Conservation (phyloP, 2,113 vertebrate genomes). For the Anguilla japonica region DNA sequence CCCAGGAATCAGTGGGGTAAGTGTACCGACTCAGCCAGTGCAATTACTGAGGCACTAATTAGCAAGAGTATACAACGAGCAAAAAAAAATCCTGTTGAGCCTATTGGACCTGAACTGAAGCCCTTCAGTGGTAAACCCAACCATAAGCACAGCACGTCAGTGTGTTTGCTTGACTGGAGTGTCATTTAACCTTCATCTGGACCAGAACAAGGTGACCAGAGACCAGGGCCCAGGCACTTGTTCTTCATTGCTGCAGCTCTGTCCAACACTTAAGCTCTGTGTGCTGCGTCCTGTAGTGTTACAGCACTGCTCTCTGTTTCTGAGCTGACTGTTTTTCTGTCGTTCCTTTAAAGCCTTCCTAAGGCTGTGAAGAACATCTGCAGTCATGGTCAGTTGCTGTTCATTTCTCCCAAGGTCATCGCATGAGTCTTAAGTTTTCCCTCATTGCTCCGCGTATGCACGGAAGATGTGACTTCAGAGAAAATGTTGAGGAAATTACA, state of each 20-base stretch:
- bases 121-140: background rate
- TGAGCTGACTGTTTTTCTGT: slow-evolving; percentile 61
- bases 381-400: slow-evolving; percentile 90
- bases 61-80: background rate
- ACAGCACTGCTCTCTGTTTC: slow-evolving; percentile 26
- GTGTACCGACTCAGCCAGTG: slow-evolving; percentile 51
- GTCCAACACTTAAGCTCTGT: too few relatives aligned
- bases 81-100: too few relatives aligned
- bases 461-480: background rate
- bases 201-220: background rate
- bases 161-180: background rate
- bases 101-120: background rate
- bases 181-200: background rate
- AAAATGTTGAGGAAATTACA: background rate
- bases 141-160: background rate
- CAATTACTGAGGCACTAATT: background rate
- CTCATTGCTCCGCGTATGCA: slow-evolving; percentile 34
- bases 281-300: slow-evolving; percentile 9
- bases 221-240: background rate
- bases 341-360: slow-evolving; percentile 86
- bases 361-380: slow-evolving; percentile 86
- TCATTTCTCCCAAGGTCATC: slow-evolving; percentile 69
- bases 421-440: slow-evolving; percentile 69
- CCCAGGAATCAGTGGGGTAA: slow-evolving; percentile 94
- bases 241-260: too few relatives aligned